phyloP scores from a whole-genome alignment of 2,888 invertebrate genomes.

The Brenthis daphne region DNA sequence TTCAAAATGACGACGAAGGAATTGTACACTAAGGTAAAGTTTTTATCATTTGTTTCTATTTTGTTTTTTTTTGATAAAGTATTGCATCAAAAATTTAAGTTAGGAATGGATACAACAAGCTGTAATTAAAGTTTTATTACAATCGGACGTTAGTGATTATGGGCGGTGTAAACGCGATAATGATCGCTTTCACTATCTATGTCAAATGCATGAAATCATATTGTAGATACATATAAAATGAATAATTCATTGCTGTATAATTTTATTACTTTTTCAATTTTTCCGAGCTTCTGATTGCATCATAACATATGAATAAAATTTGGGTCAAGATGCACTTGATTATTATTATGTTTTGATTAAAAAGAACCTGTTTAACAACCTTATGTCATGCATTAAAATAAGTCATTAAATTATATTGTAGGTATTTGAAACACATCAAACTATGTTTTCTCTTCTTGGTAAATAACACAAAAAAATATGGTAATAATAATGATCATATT shows the following conservation, averaged over 20 bases:
- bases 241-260: slow-evolving; percentile 42
- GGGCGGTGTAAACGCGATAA: slow-evolving; percentile 32
- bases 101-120: slow-evolving; percentile 36
- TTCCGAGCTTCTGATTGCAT: slow-evolving; percentile 21
- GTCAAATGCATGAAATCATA: slow-evolving; percentile 50
- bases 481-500: no score
- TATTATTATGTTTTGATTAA: background rate
- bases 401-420: no score
- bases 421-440: no score
- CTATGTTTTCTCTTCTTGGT: no score
- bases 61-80: slow-evolving; percentile 36
- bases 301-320: slow-evolving; percentile 15
- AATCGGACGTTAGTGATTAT: slow-evolving; percentile 18
- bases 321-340: slow-evolving; percentile 24
- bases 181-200: slow-evolving; percentile 50
- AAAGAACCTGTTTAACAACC: background rate
- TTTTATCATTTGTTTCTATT: slow-evolving; percentile 44
- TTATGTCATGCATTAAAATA: no score
- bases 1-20: slow-evolving; percentile 79
- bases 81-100: slow-evolving; percentile 41
- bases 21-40: slow-evolving; percentile 76
- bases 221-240: slow-evolving; percentile 35
- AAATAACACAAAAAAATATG: no score
- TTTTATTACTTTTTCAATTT: slow-evolving; percentile 24
- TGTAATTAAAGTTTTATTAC: slow-evolving; percentile 37